phyloP scores from a whole-genome alignment of 1,140 invertebrate genomes.

The Spodoptera litura region DNA sequence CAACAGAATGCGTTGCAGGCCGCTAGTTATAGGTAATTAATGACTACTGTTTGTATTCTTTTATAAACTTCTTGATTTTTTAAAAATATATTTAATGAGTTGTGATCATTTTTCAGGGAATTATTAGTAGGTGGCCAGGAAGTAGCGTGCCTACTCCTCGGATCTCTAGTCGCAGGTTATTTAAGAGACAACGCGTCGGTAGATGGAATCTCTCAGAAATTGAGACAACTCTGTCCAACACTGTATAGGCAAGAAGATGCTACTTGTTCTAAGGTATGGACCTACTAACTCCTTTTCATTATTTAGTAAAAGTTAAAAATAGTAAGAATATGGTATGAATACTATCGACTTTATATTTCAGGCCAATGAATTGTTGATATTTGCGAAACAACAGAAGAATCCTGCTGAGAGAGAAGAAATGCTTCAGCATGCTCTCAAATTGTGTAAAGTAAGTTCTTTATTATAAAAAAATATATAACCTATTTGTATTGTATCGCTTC shows the following conservation, averaged over 20 bases:
- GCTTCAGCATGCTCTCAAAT: conserved; percentile 92
- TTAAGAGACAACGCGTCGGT: conserved; percentile 97
- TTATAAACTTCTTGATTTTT: neutral
- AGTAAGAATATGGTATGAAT: neutral
- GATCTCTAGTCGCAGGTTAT: conserved; percentile 94
- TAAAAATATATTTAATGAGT: neutral
- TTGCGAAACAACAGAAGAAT: conserved; percentile 91
- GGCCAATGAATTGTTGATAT: conserved; percentile 95
- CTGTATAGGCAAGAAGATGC: conserved; percentile 98
- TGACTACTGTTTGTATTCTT: neutral
- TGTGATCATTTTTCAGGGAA: conserved; percentile 88
- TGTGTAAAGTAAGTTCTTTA: conserved; percentile 89
- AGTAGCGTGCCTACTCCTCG: conserved; percentile 91
- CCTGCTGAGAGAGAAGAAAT: conserved; percentile 89
- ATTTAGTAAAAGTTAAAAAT: neutral
- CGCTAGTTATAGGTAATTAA: conserved; percentile 86
- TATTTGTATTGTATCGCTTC: too few species aligned
- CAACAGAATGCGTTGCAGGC: conserved; percentile 87
- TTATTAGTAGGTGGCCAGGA: conserved; percentile 94
- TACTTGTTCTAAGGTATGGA: conserved; percentile 94
- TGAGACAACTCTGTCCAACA: conserved; percentile 97
- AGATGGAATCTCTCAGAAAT: conserved; percentile 94
- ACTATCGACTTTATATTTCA: conserved; percentile 74
- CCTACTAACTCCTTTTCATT: neutral
- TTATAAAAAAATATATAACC: too few species aligned